These are phyloP conservation scores for Vanacampus margaritifer DNA, from an alignment of 2,113 vertebrate species.

Conservation along the genomic window DNA sequence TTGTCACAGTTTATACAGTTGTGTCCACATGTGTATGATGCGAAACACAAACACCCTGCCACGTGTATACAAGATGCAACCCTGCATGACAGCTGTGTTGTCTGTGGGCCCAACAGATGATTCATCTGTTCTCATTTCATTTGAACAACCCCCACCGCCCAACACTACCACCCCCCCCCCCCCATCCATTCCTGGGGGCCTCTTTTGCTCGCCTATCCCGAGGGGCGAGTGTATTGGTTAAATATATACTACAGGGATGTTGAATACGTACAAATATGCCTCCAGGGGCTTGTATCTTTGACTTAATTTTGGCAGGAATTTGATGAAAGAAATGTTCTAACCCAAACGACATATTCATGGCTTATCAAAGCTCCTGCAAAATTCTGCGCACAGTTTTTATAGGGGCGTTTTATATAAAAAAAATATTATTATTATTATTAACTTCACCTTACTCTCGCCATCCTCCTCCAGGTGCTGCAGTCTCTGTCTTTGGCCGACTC, in stretches of 20 bases:
- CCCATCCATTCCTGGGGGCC: background rate
- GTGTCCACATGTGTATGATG: slow-evolving; percentile 13
- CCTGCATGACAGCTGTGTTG: slow-evolving; percentile 23
- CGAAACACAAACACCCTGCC: slow-evolving; percentile 32
- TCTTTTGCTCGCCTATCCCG: background rate
- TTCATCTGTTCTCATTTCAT: slow-evolving; percentile 48
- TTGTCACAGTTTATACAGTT: slow-evolving; percentile 17
- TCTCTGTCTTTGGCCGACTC: slow-evolving; percentile 85
- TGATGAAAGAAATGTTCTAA: background rate
- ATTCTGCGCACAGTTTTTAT: background rate
- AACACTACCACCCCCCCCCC: background rate
- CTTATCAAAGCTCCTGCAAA: background rate
- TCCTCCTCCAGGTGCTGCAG: slow-evolving; percentile 74
- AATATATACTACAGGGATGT: background rate
- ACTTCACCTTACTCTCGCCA: background rate
- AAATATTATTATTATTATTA: background rate
- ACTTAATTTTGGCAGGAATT: background rate
- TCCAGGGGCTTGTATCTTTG: background rate
- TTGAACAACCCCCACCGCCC: background rate
- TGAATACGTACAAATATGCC: background rate
- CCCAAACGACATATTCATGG: background rate
- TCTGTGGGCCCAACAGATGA: slow-evolving; percentile 36
- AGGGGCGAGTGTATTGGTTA: background rate
- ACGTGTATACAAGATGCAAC: slow-evolving; percentile 21
- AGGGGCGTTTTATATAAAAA: background rate